These are phyloP conservation scores for Myxocyprinus asiaticus DNA, from an alignment of 2,113 vertebrate genomes.

Conservation along the genomic window DNA sequence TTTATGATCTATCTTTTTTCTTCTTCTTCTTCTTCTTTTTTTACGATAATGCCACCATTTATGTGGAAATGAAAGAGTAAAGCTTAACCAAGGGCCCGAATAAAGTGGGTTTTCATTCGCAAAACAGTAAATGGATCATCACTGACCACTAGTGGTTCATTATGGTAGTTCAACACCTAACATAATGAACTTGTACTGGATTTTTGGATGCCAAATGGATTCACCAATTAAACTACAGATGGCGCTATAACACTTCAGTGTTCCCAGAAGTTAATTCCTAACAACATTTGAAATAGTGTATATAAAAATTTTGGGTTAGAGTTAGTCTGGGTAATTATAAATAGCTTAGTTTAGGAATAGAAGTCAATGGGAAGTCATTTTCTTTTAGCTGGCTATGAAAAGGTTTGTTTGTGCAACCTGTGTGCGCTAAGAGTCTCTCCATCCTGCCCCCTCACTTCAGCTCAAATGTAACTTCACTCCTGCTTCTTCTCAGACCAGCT, in stretches of 20 bases:
- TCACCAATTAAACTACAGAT: not conserved
- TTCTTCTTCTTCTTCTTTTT: too few species aligned
- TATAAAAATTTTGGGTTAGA: too few species aligned
- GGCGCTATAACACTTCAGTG: conserved; percentile 14
- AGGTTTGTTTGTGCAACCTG: not conserved
- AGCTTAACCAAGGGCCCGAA: not conserved
- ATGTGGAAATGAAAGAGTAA: not conserved
- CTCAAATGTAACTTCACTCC: not conserved
- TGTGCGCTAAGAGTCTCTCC: conserved; percentile 5
- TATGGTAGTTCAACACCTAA: not conserved
- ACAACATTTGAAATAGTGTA: too few species aligned
- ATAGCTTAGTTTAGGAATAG: too few species aligned
- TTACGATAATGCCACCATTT: not conserved
- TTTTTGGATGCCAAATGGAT: not conserved
- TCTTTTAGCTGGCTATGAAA: too few species aligned
- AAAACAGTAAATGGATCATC: not conserved
- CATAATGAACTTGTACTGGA: too few species aligned
- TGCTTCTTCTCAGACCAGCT: not conserved
- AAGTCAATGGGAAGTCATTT: too few species aligned
- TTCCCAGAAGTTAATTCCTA: too few species aligned
- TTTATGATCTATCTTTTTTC: too few species aligned
- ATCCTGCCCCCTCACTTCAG: conserved; percentile 26
- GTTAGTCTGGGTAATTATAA: too few species aligned
- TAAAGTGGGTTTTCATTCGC: not conserved
- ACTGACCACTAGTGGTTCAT: conserved; percentile 17